Percentiles rank a stretch among this genome's conserved stretches.
Evolutionary conservation across 2,888 invertebrate genomes (phyloP).

Genomic region (Sesia bembeciformis): DNA sequence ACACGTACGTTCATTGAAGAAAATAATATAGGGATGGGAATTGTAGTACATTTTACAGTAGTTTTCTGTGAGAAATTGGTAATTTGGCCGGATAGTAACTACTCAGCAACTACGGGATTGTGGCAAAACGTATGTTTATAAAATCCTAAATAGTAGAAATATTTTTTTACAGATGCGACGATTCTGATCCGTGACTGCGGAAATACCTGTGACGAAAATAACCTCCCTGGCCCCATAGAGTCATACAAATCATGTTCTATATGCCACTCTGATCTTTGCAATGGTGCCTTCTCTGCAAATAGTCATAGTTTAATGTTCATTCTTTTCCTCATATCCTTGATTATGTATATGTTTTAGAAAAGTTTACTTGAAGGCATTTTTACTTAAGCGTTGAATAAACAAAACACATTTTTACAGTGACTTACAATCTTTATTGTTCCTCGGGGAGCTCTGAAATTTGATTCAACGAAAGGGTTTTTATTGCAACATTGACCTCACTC

Average conservation of each 20-base stretch:
- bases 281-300: constrained; percentile 23
- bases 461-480: not conserved
- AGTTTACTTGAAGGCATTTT: too few relatives aligned
- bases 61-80: too few relatives aligned
- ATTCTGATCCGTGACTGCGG: constrained; percentile 49
- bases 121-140: too few relatives aligned
- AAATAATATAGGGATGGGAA: too few relatives aligned
- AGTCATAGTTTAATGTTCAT: not conserved
- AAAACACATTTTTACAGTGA: not conserved
- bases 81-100: too few relatives aligned
- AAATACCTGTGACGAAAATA: constrained; percentile 26
- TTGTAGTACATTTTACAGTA: too few relatives aligned
- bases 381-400: not conserved
- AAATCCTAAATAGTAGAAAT: too few relatives aligned
- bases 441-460: not conserved
- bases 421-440: not conserved
- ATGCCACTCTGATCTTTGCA: constrained; percentile 47
- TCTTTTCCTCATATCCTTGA: not conserved
- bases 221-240: constrained; percentile 17
- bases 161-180: constrained; percentile 26
- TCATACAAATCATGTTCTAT: constrained; percentile 37
- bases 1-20: too few relatives aligned
- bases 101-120: too few relatives aligned
- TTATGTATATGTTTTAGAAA: not conserved
- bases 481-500: constrained; percentile 2